Evolutionary conservation across 2,888 invertebrate species (phyloP).

Genomic region (Iphiclides podalirius): DNA sequence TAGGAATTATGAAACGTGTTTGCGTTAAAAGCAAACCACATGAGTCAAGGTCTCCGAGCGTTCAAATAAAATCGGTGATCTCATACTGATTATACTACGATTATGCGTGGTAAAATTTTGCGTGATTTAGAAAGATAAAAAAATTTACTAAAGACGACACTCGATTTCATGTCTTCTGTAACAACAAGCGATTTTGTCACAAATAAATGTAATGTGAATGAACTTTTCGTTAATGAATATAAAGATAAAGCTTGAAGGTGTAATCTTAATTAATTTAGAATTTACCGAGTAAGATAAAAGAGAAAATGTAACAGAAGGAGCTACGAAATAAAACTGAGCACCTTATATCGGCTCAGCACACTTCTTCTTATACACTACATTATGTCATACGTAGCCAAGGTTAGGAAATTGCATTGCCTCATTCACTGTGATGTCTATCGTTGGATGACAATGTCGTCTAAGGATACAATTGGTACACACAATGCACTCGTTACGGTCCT

Average conservation of each 20-base stretch:
- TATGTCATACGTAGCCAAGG: constrained; percentile 6
- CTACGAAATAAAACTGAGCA: too few relatives aligned
- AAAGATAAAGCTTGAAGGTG: too few relatives aligned
- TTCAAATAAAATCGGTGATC: constrained; percentile 15
- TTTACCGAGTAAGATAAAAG: too few relatives aligned
- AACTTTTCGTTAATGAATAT: too few relatives aligned
- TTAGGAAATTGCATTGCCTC: neutral
- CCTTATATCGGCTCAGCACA: too few relatives aligned
- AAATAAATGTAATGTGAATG: too few relatives aligned
- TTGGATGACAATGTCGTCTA: constrained; percentile 12
- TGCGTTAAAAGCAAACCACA: constrained; percentile 10
- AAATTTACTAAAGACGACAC: too few relatives aligned
- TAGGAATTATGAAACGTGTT: constrained; percentile 2
- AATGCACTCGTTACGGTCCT: constrained; percentile 4
- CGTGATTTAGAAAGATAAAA: neutral
- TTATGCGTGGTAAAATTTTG: neutral
- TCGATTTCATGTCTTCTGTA: too few relatives aligned
- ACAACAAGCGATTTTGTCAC: too few relatives aligned
- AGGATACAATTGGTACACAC: constrained; percentile 18
- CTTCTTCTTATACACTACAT: neutral
- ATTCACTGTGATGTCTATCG: constrained; percentile 3
- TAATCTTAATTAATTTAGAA: too few relatives aligned
- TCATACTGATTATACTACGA: constrained; percentile 12
- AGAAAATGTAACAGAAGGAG: too few relatives aligned
- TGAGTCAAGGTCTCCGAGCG: constrained; percentile 10